Conservation (phyloP, 2,797 vertebrate species). For the Streptopelia turtur region DNA sequence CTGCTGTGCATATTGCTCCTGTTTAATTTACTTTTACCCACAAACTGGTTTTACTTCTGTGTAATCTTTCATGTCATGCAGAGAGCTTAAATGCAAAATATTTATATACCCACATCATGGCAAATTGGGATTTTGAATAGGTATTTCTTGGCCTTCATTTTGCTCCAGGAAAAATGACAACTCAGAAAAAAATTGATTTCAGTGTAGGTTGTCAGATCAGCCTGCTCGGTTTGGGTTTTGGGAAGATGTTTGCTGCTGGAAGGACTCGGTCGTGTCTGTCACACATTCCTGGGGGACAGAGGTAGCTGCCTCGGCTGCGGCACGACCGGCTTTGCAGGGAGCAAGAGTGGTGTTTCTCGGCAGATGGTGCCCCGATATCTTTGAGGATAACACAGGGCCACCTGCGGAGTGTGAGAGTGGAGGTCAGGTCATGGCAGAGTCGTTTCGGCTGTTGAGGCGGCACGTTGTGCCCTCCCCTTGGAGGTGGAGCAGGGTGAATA, state of each 20-base stretch:
- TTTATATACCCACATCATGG: background rate
- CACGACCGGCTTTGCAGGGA: rapidly evolving
- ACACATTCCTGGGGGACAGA: rapidly evolving
- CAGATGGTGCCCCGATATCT: background rate
- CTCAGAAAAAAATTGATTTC: background rate
- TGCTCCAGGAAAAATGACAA: background rate
- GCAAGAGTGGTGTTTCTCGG: background rate
- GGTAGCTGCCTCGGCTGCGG: rapidly evolving
- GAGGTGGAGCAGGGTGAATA: background rate
- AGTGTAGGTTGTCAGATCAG: no score
- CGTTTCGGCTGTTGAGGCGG: rapidly evolving
- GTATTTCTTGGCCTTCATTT: background rate
- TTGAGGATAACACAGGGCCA: background rate
- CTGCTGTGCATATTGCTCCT: background rate
- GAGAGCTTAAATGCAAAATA: background rate
- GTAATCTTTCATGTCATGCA: rapidly evolving
- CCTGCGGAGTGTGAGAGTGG: background rate
- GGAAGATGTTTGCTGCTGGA: background rate
- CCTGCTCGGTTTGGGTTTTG: background rate
- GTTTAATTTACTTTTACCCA: background rate
- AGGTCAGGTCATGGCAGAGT: background rate
- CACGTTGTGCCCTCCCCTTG: rapidly evolving
- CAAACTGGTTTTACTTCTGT: background rate
- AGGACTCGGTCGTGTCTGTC: rapidly evolving
- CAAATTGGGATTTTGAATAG: background rate